Conservation (phyloP, 2,113 vertebrate species). For the Mobula hypostoma region DNA sequence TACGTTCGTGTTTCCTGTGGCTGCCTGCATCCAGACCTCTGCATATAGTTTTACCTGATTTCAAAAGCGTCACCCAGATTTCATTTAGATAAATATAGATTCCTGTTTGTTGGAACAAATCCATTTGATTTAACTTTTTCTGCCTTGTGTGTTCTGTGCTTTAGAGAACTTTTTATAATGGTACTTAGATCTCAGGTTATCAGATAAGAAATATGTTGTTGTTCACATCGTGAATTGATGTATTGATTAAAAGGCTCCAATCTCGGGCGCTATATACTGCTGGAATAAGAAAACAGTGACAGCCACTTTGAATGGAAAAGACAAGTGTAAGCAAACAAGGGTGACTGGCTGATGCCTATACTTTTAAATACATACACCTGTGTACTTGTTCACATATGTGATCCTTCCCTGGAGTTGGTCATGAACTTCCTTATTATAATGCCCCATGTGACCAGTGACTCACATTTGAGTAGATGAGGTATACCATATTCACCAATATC, state of each 20-base stretch:
- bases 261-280: neutral
- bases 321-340: neutral
- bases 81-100: neutral
- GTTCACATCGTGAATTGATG: neutral
- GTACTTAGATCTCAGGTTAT: neutral
- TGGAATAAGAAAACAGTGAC: neutral
- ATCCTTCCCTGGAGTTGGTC: constrained; percentile 45
- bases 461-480: constrained; percentile 51
- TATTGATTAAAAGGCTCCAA: neutral
- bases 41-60: neutral
- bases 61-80: neutral
- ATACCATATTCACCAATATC: constrained; percentile 43
- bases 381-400: constrained; percentile 47
- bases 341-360: neutral
- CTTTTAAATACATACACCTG: constrained; percentile 46
- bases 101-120: neutral
- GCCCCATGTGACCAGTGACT: constrained; percentile 54
- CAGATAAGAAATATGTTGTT: neutral
- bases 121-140: neutral
- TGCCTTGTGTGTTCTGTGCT: neutral
- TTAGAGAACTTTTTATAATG: neutral
- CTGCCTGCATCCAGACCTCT: neutral
- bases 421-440: constrained; percentile 44
- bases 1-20: neutral
- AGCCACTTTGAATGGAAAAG: neutral